A percentile compares a stretch with the other conserved stretches of the same genome.
Evolutionary conservation across 2,888 invertebrate genomes (phyloP).

Genomic region (Drosophila emarginata): DNA sequence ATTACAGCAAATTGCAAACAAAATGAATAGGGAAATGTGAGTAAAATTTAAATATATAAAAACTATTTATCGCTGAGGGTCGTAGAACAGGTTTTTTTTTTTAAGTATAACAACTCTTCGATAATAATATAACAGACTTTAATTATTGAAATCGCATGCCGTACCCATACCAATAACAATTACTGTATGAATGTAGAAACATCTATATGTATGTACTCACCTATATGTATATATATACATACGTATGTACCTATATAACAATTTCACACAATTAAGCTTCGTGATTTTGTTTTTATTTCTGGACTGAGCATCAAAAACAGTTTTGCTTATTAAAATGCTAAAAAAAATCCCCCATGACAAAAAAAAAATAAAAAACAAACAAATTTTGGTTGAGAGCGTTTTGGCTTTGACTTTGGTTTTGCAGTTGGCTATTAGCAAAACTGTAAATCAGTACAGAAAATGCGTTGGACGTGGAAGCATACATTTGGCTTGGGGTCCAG

Average conservation of each 20-base stretch:
- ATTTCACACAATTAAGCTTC: constrained; percentile 54
- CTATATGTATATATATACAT: neutral
- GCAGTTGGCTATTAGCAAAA: constrained; percentile 46
- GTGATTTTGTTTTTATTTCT: constrained; percentile 19
- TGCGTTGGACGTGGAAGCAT: constrained; percentile 72
- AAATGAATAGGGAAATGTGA: neutral
- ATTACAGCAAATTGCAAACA: neutral
- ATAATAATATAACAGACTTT: no score
- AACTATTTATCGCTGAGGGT: neutral
- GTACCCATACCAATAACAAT: neutral
- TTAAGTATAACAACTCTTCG: neutral
- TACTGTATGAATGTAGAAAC: neutral
- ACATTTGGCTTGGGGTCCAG: constrained; percentile 54
- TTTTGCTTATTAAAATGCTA: constrained; percentile 37
- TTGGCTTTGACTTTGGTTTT: constrained; percentile 16
- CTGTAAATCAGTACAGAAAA: constrained; percentile 66
- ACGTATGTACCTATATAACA: constrained; percentile 31
- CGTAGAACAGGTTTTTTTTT: constrained; percentile 3
- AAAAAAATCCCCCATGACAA: constrained; percentile 29
- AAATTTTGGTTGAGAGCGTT: constrained; percentile 32
- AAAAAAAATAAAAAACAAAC: constrained; percentile 30
- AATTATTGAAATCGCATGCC: neutral
- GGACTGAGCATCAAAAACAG: constrained; percentile 17
- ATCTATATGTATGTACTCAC: neutral
- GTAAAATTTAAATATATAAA: neutral